Conservation (phyloP, 2,888 invertebrate species). For the Axea sp. region DNA sequence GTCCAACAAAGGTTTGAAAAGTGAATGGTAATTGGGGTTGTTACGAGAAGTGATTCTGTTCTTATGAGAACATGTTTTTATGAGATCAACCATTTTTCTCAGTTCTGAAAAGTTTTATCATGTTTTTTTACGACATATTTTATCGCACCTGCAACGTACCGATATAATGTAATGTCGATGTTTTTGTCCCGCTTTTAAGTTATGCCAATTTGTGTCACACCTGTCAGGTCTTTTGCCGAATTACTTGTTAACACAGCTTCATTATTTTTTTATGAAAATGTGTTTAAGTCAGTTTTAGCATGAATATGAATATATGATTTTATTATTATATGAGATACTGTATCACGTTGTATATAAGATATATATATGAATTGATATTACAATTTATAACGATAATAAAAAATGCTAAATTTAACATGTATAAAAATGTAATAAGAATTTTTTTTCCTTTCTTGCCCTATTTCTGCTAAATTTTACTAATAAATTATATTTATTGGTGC, state of each 20-base stretch:
- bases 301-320: background rate
- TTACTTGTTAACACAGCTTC: constrained; percentile 13
- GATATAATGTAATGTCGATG: constrained; percentile 12
- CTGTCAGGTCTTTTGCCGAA: constrained; percentile 35
- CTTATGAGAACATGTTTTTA: constrained; percentile 34
- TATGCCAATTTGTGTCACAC: constrained; percentile 41
- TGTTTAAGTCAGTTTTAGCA: background rate
- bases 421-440: no score
- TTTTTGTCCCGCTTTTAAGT: constrained; percentile 3
- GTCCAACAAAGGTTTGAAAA: constrained; percentile 5
- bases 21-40: constrained; percentile 41
- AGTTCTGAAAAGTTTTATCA: background rate
- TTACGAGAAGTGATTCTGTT: constrained; percentile 33
- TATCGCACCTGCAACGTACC: constrained; percentile 34
- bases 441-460: no score
- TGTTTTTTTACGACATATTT: constrained; percentile 30
- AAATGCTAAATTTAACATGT: no score
- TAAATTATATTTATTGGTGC: no score
- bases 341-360: no score
- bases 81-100: constrained; percentile 23
- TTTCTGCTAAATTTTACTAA: no score
- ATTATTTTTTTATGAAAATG: constrained; percentile 5
- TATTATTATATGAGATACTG: no score
- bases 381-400: no score
- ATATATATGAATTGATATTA: no score